Evolutionary conservation across 2,113 vertebrate species (phyloP).

Genomic region (Upupa epops): DNA sequence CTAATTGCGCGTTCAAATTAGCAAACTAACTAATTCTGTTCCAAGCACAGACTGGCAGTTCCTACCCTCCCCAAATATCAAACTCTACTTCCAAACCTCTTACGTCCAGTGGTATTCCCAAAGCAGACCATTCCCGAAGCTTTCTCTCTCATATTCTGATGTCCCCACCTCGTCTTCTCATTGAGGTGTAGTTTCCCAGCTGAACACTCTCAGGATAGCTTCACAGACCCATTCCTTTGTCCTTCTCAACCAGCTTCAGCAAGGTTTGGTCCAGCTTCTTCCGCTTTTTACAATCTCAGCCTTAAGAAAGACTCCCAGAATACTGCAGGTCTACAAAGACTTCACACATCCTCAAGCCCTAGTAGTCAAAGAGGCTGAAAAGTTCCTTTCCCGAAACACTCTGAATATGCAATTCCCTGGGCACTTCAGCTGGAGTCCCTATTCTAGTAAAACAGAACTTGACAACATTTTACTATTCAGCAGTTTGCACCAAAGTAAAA

Average conservation of each 20-base stretch:
- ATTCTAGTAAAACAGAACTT: slow-evolving; percentile 40
- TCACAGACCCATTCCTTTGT: neutral
- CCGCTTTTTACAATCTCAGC: neutral
- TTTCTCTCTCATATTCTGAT: neutral
- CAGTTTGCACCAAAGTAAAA: slow-evolving; percentile 55
- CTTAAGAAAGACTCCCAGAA: neutral
- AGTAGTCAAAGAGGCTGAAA: neutral
- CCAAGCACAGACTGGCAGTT: neutral
- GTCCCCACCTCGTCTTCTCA: neutral
- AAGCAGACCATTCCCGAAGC: neutral
- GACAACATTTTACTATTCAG: slow-evolving; percentile 56
- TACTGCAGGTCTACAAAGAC: neutral
- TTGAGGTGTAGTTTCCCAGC: rapidly evolving
- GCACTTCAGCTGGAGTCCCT: neutral
- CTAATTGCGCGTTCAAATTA: neutral
- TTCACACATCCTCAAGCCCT: neutral
- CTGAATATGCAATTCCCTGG: neutral
- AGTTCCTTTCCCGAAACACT: neutral
- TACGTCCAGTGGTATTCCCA: neutral
- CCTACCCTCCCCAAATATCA: neutral
- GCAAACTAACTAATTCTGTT: neutral
- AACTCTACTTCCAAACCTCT: neutral
- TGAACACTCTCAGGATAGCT: neutral
- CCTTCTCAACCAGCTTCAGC: neutral
- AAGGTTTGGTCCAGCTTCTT: neutral